These are phyloP conservation scores for Actinernus sp. DNA, from an alignment of 92 coral and sea anemone genomes.

Conservation along the genomic window DNA sequence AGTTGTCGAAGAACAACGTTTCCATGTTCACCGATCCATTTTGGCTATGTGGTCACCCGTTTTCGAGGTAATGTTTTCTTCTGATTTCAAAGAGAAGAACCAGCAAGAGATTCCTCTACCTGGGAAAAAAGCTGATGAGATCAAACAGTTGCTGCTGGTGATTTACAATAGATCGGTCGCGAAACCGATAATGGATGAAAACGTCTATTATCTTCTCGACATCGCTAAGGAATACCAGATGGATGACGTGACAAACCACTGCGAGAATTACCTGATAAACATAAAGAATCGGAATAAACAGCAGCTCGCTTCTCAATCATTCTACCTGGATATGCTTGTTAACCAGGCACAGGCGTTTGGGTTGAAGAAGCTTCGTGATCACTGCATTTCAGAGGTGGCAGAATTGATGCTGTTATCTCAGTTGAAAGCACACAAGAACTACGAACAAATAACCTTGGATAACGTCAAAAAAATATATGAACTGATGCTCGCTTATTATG, in stretches of 20 bases:
- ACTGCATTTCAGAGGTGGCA: too few species aligned
- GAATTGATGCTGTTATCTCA: too few species aligned
- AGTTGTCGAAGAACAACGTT: slow-evolving; percentile 64
- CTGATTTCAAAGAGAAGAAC: slow-evolving; percentile 56
- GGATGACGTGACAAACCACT: slow-evolving; percentile 81
- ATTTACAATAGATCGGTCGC: slow-evolving; percentile 78
- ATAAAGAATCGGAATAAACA: too few species aligned
- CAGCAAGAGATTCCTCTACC: slow-evolving; percentile 62
- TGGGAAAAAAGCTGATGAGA: slow-evolving; percentile 67
- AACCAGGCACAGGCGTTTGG: too few species aligned
- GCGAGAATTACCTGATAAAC: slow-evolving; percentile 69
- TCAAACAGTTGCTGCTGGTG: slow-evolving; percentile 72
- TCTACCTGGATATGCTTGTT: too few species aligned
- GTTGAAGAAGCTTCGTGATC: too few species aligned
- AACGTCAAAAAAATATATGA: too few species aligned
- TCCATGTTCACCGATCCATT: slow-evolving; percentile 74
- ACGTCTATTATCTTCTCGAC: slow-evolving; percentile 66
- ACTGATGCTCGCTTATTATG: too few species aligned
- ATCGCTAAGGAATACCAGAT: slow-evolving; percentile 83
- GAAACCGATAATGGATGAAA: slow-evolving; percentile 70
- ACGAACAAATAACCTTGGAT: too few species aligned
- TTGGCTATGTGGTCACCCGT: slow-evolving; percentile 93
- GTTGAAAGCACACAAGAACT: too few species aligned
- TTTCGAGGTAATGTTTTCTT: slow-evolving; percentile 73
- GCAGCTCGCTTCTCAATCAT: too few species aligned